These are phyloP conservation scores for Eriosoma lanigerum DNA, from an alignment of 1,140 invertebrate species.

Conservation along the genomic window DNA sequence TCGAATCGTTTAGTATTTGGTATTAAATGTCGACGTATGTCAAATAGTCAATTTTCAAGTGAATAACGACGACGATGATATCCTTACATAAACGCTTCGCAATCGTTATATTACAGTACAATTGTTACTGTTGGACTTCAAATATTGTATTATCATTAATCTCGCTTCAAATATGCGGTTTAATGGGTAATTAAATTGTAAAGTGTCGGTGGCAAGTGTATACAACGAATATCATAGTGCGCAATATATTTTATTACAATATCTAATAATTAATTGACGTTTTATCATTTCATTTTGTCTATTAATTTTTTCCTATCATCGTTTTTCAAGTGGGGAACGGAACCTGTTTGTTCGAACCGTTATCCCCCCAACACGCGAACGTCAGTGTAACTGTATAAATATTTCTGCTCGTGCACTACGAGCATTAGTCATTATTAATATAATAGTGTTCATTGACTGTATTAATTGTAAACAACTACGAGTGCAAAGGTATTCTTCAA, in stretches of 20 bases:
- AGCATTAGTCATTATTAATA: not conserved
- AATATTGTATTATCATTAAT: not conserved
- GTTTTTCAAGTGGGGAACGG: not conserved
- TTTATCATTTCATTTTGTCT: not conserved
- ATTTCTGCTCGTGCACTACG: not conserved
- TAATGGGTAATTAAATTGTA: not conserved
- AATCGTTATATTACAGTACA: slow-evolving; percentile 38
- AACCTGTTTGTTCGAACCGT: not conserved
- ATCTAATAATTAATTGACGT: not conserved
- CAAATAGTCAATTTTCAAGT: not conserved
- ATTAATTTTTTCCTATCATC: not conserved
- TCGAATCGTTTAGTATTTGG: too few relatives aligned
- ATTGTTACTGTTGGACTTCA: slow-evolving; percentile 48
- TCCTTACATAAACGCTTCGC: slow-evolving; percentile 22
- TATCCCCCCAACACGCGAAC: not conserved
- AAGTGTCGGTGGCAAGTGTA: not conserved
- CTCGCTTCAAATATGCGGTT: slow-evolving; percentile 4
- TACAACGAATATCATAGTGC: not conserved
- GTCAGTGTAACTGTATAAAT: slow-evolving; percentile 10
- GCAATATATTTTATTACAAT: not conserved
- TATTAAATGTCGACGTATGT: too few relatives aligned
- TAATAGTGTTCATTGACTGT: not conserved
- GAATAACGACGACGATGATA: slow-evolving; percentile 11
- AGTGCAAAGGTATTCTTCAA: slow-evolving; percentile 35
- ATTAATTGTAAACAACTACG: not conserved